phyloP scores from a whole-genome alignment of 2,797 vertebrate species.

The Florisuga fusca region DNA sequence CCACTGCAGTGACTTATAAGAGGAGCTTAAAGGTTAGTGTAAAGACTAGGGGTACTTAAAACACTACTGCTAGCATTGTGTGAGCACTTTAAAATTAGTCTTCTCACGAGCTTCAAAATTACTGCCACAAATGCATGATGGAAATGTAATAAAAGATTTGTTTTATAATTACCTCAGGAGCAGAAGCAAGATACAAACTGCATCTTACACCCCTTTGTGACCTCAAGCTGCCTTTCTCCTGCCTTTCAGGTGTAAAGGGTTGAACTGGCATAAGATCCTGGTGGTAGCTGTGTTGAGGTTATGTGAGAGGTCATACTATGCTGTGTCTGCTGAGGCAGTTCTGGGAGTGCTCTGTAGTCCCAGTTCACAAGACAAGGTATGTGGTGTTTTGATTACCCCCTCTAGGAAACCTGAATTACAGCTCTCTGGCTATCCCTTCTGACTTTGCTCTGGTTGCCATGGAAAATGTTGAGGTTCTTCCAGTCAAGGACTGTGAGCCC shows the following conservation, averaged over 20 bases:
- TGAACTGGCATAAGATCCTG: not conserved
- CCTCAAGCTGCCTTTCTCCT: not conserved
- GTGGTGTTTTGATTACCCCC: not conserved
- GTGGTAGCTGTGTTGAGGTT: not conserved
- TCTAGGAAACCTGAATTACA: not conserved
- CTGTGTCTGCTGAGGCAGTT: not conserved
- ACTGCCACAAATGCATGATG: not conserved
- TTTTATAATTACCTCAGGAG: not conserved
- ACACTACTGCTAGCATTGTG: not conserved
- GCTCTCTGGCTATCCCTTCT: not conserved
- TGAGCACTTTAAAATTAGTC: not conserved
- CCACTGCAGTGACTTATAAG: not conserved
- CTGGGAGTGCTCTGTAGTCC: not conserved
- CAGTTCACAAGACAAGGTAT: not conserved
- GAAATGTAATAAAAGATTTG: not conserved
- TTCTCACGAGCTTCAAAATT: not conserved
- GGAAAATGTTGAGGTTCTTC: not conserved
- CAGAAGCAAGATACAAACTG: not conserved
- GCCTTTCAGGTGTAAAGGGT: not conserved
- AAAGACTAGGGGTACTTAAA: not conserved
- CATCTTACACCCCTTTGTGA: rapidly evolving
- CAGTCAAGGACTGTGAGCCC: not conserved
- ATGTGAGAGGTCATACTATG: not conserved
- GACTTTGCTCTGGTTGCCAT: not conserved
- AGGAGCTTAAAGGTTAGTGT: not conserved